Evolutionary conservation across 2,113 vertebrate species (phyloP).

Genomic region (Hiodon tergisus): DNA sequence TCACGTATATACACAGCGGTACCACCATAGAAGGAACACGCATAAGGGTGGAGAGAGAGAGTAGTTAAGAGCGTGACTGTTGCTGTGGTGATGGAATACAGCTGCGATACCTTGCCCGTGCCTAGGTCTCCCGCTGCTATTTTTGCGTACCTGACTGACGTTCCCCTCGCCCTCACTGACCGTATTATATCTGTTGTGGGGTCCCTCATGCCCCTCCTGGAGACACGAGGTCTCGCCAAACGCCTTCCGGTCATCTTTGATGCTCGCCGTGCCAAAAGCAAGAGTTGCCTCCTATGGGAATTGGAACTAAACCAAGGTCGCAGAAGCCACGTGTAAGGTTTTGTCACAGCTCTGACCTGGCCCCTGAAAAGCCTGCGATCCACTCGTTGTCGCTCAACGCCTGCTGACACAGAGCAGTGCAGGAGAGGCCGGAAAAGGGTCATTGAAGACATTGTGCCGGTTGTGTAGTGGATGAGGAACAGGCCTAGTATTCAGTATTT

Average conservation of each 20-base stretch:
- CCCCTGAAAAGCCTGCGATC: neutral
- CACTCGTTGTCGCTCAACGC: neutral
- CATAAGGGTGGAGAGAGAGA: too few species aligned
- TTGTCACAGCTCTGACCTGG: neutral
- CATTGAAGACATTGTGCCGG: too few species aligned
- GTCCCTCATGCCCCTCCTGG: neutral
- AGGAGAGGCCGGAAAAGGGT: too few species aligned
- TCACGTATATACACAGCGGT: too few species aligned
- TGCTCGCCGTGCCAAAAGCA: neutral
- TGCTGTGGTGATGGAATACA: neutral
- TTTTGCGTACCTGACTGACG: neutral
- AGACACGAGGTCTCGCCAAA: neutral
- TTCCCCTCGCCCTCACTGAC: neutral
- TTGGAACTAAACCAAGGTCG: neutral
- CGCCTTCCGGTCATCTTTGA: slow-evolving; percentile 1
- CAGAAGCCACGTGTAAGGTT: neutral
- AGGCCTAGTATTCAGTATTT: too few species aligned
- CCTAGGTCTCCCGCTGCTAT: neutral
- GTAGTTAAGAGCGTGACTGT: neutral
- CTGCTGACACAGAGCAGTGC: neutral
- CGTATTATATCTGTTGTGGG: too few species aligned
- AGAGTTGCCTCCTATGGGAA: neutral
- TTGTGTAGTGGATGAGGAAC: too few species aligned
- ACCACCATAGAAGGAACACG: too few species aligned
- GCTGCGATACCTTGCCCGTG: neutral